Evolutionary conservation across 2,797 vertebrate species (phyloP), one percentile per base, ranked within the genome.

Genomic region (Taenioides sp.): DNA sequence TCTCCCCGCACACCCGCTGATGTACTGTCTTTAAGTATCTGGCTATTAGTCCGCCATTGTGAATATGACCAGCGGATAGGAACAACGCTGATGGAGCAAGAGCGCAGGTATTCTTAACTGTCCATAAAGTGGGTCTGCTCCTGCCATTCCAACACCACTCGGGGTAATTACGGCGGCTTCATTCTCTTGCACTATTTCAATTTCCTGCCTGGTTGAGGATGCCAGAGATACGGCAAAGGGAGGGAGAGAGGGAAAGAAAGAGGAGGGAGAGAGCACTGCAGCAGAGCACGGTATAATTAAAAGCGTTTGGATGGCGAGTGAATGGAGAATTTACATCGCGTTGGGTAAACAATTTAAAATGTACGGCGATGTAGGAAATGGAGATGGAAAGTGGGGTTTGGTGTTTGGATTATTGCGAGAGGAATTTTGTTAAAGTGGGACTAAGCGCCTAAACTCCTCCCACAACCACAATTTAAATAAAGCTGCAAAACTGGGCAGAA

Each of bases 181-280:
- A 87, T 83, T 87, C 77, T 71, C 76, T 86, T 76, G 81, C 80
- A 80, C 81, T 73, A 78, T 87, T 91, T 90, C 90, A 93, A 92
- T 92, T 93, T 92, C 88, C 87, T 91, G 89, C 84, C 88, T 91
- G 68, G 80, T 84, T 89, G 85, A 88, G 87, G 83, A 92, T 78
- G 78, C 83, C 77, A 63, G 54, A 84, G 76, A 89, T 84, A 75
- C 74, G 72, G 58, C 59, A 67, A 64, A 70, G 67, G 10, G 31
- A 31, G 5, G 28, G 28, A 0, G 34, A 37, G 34, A 3, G 9
- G 7, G 34, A 2, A 2, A 37, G 34, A 37, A 2, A 37, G 34
- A 10, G 78, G 69, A 75, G 49, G 9, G 31, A 78, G n/a, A 67
- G 72, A 73, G 76, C 67, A 67, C 68, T 22, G 77, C 78, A 68